These are phyloP conservation scores for Tenthredo distinguenda DNA, from an alignment of 2,888 invertebrate species.

Conservation along the genomic window DNA sequence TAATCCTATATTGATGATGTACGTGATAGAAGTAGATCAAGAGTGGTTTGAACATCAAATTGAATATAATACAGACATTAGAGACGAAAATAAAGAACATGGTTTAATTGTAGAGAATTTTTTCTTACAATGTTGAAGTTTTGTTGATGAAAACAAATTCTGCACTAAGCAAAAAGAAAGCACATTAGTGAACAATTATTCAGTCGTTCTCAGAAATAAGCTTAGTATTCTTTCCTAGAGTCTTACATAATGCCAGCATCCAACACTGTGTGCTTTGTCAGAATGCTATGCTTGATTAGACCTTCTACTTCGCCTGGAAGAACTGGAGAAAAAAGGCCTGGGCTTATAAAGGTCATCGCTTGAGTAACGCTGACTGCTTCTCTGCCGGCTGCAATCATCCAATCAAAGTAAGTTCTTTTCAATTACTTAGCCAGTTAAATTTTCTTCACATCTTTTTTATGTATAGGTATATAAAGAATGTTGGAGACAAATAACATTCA, in stretches of 20 bases:
- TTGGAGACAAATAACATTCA: constrained; percentile 5
- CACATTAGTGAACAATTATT: not conserved
- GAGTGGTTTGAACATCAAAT: not conserved
- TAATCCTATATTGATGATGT: not conserved
- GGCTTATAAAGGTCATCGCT: constrained; percentile 88
- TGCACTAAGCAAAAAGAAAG: not conserved
- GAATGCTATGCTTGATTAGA: constrained; percentile 74
- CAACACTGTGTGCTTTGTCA: not conserved
- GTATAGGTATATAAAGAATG: not conserved
- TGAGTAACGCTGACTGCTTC: constrained; percentile 82
- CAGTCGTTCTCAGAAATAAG: not conserved
- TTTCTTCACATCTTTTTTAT: constrained; percentile 26
- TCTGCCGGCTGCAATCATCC: constrained; percentile 69
- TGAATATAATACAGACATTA: not conserved
- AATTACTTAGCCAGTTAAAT: constrained; percentile 52
- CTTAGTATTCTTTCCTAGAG: constrained; percentile 36
- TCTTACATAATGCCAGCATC: constrained; percentile 18
- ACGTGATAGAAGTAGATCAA: not conserved
- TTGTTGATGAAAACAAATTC: not conserved
- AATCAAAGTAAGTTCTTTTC: constrained; percentile 58
- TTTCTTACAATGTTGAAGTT: not conserved
- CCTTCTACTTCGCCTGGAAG: constrained; percentile 80
- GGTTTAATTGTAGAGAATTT: not conserved
- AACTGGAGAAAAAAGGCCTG: constrained; percentile 80
- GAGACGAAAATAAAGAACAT: not conserved